These are phyloP conservation scores for Phasia obesa DNA, from an alignment of 2,888 invertebrate species.

Conservation along the genomic window DNA sequence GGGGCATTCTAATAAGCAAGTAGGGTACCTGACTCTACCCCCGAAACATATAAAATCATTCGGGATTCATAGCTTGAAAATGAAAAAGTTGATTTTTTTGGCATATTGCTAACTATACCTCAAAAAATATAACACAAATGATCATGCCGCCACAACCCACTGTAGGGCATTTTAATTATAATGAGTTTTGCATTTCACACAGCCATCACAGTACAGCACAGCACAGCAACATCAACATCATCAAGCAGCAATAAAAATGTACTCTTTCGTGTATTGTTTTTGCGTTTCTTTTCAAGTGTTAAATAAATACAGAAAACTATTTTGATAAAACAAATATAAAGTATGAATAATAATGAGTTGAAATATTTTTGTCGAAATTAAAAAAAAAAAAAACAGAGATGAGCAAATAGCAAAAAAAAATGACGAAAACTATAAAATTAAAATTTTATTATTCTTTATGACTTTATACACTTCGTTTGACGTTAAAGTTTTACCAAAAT, in stretches of 20 bases:
- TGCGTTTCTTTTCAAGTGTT: constrained; percentile 52
- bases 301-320: constrained; percentile 58
- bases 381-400: background rate
- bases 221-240: constrained; percentile 2
- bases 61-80: no score
- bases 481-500: constrained; percentile 12
- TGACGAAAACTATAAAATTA: constrained; percentile 30
- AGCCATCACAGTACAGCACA: background rate
- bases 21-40: no score
- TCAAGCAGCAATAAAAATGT: constrained; percentile 22
- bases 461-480: constrained; percentile 25
- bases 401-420: constrained; percentile 19
- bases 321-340: constrained; percentile 44
- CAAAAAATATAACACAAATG: no score
- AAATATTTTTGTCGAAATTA: constrained; percentile 26
- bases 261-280: constrained; percentile 38
- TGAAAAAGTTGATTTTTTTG: no score
- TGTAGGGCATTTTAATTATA: constrained; percentile 41
- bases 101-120: no score
- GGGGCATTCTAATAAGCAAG: no score
- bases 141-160: background rate
- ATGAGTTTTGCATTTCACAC: constrained; percentile 38
- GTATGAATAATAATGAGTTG: constrained; percentile 36
- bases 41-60: no score
- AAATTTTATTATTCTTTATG: constrained; percentile 42